Evolutionary conservation across 2,113 vertebrate species (phyloP), one percentile per base, ranked within the genome.

Genomic region (Elanoides forficatus): DNA sequence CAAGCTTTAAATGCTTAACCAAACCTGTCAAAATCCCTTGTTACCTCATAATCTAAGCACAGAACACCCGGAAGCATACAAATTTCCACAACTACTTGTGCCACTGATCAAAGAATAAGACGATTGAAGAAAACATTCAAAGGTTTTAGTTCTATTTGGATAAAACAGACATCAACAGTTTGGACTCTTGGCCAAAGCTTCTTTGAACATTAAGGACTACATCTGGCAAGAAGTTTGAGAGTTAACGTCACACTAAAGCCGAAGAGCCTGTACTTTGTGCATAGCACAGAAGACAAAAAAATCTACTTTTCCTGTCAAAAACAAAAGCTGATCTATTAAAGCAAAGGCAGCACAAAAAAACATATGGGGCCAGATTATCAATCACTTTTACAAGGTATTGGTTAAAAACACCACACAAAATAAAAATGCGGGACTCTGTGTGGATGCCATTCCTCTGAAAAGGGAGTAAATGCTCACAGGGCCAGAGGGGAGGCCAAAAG

Each of bases 1-100:
- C 72, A 96, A 94, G 53, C 15, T 88, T 95, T 88, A 95, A 92
- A 81, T 60, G 45, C 79, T 88, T 94, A 95, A 86, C n/a, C 12
- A 88, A 93, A 86, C 45, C 58, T 67, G 32, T 43, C 5, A 7
- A 93, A 90, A 86, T 58, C 79, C 82, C 75, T 93, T 45, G 58
- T 6, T 93, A 67, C 22, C 38, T 86, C 27, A 1, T 60, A 92
- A 83, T 81, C 63, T 78, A 72, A 34, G 50, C 50, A 93, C 53
- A 48, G 55, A 94, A 88, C 74, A 88, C 72, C 59, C 88, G 59
- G 86, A 67, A 21, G 27, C 34, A 71, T 29, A 82, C 9, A 67
- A 21, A 91, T 87, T 93, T 86, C 50, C 50, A 76, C 36, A 66
- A 73, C 70, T 85, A 30, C 29, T 67, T 63, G 19, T 63, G 26